These are phyloP conservation scores for Pelecanus crispus DNA, from an alignment of 2,113 vertebrate species.

Conservation along the genomic window DNA sequence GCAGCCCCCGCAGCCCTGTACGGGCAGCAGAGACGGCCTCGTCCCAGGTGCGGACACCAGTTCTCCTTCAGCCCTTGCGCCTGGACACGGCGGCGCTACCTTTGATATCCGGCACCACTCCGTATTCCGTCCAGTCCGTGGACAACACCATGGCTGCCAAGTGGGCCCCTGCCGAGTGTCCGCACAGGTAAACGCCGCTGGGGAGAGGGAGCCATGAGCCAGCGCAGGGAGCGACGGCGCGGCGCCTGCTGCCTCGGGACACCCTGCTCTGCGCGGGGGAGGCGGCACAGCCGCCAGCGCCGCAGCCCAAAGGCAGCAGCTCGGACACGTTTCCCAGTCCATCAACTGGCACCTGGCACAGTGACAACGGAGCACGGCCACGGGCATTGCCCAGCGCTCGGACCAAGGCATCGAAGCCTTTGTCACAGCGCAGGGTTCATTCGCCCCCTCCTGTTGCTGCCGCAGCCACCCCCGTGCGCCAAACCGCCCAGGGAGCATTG, in stretches of 20 bases:
- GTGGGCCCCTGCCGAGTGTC: conserved; percentile 94
- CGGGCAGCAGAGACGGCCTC: accelerated
- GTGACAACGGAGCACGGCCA: no score
- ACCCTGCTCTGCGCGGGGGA: accelerated
- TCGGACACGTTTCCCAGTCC: background rate
- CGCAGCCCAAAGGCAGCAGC: accelerated
- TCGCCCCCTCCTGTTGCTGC: background rate
- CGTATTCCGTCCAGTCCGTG: conserved; percentile 81
- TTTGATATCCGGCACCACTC: conserved; percentile 80
- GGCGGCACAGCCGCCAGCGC: no score
- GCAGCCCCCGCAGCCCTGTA: background rate
- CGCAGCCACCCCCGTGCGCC: background rate
- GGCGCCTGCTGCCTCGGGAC: accelerated
- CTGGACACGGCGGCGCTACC: conserved; percentile 47
- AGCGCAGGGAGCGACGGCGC: accelerated
- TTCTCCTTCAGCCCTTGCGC: background rate
- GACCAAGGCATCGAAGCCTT: accelerated
- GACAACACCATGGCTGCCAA: conserved; percentile 87
- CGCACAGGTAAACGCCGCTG: conserved; percentile 90
- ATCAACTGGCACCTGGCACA: accelerated
- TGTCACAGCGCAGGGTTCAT: accelerated
- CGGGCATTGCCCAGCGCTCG: background rate
- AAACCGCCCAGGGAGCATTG: background rate
- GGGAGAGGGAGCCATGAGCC: background rate
- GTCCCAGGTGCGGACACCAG: background rate